Conservation (phyloP, 2,113 vertebrate genomes). For the Apodemus sylvaticus region DNA sequence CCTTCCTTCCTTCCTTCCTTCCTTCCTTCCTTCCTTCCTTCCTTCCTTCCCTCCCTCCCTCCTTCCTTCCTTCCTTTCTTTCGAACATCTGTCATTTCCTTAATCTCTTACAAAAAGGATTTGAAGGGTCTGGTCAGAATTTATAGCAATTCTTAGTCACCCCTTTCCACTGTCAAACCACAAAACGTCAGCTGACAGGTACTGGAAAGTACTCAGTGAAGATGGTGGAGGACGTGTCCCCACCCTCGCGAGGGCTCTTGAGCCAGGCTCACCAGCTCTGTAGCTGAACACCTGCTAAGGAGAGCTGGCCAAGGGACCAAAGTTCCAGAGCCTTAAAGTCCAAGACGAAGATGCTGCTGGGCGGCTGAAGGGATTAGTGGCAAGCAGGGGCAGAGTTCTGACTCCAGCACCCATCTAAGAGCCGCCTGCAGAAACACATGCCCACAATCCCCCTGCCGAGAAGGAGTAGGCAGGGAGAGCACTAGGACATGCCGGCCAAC, state of each 20-base stretch:
- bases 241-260: neutral
- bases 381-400: neutral
- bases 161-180: neutral
- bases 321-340: neutral
- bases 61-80: neutral
- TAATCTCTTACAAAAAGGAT: neutral
- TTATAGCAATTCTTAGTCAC: slow-evolving; percentile 14
- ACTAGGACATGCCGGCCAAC: no score
- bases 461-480: neutral
- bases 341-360: neutral
- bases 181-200: neutral
- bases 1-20: no score
- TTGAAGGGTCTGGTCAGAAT: neutral
- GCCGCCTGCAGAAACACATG: neutral
- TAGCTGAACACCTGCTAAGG: neutral
- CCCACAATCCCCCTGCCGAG: no score
- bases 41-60: no score
- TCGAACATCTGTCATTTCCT: neutral
- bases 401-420: neutral
- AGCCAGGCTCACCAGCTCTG: neutral
- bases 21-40: no score
- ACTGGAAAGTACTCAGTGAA: neutral
- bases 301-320: neutral
- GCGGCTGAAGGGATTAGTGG: no score
- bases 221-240: neutral